Evolutionary conservation across 2,888 invertebrate genomes (phyloP), one percentile per base, ranked within the genome.

Genomic region (Philaethria dido): DNA sequence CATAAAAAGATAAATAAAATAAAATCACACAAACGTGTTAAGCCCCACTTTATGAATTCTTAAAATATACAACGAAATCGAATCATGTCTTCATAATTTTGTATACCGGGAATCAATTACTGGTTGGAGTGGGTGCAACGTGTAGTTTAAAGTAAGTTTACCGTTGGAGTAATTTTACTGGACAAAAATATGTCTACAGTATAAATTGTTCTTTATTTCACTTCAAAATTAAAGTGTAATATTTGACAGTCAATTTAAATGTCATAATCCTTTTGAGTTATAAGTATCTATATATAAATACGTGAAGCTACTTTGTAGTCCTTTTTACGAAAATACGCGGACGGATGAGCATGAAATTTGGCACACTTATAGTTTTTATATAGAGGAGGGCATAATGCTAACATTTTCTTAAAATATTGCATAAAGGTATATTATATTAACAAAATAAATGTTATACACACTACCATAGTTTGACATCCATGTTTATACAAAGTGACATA

Each of bases 81-180:
- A 50, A 65, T 65, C 64, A 65, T 50, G 60, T 44, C 60, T 45
- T 47, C 44, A 60, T 60, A 50, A 60, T 50, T 65, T 36, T 50
- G 50, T 45, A 20, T 65, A 65, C 64, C 64, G 20, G 50, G 64
- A 65, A 65, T 65, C 59, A 65, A 65, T 65, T 65, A 65, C 59
- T 4, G 45, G 45, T 22, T 25, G 39, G 63, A 13, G 47, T 47
- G 48, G 42, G 59, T 48, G 47, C 47, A 59, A 64, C 57, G 36
- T 59, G 55, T 52, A 64, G 62, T 66, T 69, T 69, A 62, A 36
- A 36, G 6, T 44, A 45, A 57, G 25, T 59, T 44, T 60, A 69
- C 62, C 66, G 69, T 62, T 59, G 55, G 47, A 33, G 63, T 62
- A 16, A 45, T 22, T 57, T 65, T 57, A 48, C 36, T 18, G 62